Base-by-base conservation (phyloP, 2,888 invertebrate genomes). In the Parnassius mnemosyne region DNA sequence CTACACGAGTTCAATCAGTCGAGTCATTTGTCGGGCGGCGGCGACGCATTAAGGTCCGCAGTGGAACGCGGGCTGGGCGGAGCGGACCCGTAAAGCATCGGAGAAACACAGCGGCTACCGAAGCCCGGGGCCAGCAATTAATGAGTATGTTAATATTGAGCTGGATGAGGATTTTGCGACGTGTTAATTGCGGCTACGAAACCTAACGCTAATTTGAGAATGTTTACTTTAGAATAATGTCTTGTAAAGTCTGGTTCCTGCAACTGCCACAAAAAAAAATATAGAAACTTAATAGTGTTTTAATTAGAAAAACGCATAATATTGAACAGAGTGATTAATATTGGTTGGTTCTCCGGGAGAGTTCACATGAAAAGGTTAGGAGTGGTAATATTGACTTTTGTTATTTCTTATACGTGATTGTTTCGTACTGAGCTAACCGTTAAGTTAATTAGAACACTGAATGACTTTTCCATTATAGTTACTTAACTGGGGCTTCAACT, bases 61-160 rank as follows among this genome's bases (percentile, higher is more conserved):
- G 69, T 71, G 71, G 75, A 76, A 79, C 80, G 76, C 69, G 71
- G 70, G 71, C 70, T 75, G 85, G 89, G 90, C 88, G 89, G 80
- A 77, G 84, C 76, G 69, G 67, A 76, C 68, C 81, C 83, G 84
- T 86, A 87, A 84, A 87, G 74, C 82, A 86, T 84, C 72, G 73
- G 78, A 85, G 86, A 87, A 84, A 85, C 84, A 73, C 71, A 71
- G 85, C 88, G 86, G 86, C 89, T 87, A 87, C 78, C 75, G 77
- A 79, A 82, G 85, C 88, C 87, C 81, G 77, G 80, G 77, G 89
- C 87, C 86, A 79, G 73, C 81, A 81, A 86, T 88, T 88, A 88
- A 87, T 89, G 87, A 85, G 84, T 84, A 85, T 85, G 86, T 87
- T 88, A 87, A 87, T 89, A 82, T 73, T 79, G 79, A 75, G 76